Percentiles rank a stretch among this genome's conserved stretches.
These are phyloP conservation scores for Catostylus mosaicus DNA, from an alignment of 30 jellyfish, hydroid and myxozoan species.

Conservation along the genomic window DNA sequence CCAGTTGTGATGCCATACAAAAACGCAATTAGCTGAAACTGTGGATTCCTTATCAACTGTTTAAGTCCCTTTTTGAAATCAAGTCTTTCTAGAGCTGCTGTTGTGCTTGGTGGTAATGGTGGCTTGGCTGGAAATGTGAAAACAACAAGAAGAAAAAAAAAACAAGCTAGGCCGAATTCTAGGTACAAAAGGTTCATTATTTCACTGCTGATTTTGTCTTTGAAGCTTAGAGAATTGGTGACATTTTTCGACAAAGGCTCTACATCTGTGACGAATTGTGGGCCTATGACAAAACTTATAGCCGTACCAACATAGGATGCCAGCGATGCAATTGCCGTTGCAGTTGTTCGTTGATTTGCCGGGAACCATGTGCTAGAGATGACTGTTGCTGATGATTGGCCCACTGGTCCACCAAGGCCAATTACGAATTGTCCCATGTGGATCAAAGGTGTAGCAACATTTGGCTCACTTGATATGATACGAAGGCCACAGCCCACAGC, in stretches of 20 bases:
- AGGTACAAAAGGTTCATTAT: slow-evolving; percentile 85
- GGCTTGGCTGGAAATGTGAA: slow-evolving; percentile 93
- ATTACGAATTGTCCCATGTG: slow-evolving; percentile 94
- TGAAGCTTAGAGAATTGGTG: slow-evolving; percentile 11
- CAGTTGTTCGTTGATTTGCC: slow-evolving; percentile 95
- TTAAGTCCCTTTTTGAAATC: slow-evolving; percentile 79
- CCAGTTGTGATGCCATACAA: slow-evolving; percentile 98
- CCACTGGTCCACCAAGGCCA: slow-evolving; percentile 98
- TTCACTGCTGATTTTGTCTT: slow-evolving; percentile 37
- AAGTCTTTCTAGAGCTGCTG: slow-evolving; percentile 92
- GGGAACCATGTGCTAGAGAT: slow-evolving; percentile 99
- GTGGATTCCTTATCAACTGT: slow-evolving; percentile 76
- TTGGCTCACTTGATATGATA: slow-evolving; percentile 73
- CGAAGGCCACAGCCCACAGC: slow-evolving; percentile 89
- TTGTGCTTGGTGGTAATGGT: slow-evolving; percentile 96
- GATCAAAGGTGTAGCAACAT: slow-evolving; percentile 85
- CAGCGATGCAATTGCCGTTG: slow-evolving; percentile 97
- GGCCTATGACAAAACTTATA: slow-evolving; percentile 95
- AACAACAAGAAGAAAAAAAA: slow-evolving; percentile 69
- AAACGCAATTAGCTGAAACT: slow-evolving; percentile 95
- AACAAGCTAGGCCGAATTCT: slow-evolving; percentile 86
- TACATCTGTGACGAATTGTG: slow-evolving; percentile 79
- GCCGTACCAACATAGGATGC: slow-evolving; percentile 98
- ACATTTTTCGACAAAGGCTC: slow-evolving; percentile 12
- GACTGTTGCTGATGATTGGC: slow-evolving; percentile 96